Evolutionary conservation across 2,888 invertebrate genomes (phyloP).

Genomic region (Gastrophysa polygoni): DNA sequence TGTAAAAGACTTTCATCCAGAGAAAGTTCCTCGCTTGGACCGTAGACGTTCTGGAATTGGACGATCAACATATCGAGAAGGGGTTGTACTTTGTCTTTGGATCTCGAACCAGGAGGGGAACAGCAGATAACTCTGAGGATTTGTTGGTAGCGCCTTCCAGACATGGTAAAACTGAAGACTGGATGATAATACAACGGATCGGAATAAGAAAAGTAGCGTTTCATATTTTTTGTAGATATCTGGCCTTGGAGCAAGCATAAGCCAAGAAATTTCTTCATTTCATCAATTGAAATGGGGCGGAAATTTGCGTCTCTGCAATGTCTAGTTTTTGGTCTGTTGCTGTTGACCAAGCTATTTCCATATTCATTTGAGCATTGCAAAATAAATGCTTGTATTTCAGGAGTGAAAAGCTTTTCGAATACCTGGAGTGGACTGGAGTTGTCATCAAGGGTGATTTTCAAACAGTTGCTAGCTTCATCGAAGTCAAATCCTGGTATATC

Average conservation of each 20-base stretch:
- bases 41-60: too few species aligned
- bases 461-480: too few species aligned
- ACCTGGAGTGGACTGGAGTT: too few species aligned
- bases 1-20: conserved; percentile 37
- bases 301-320: neutral
- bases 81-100: too few species aligned
- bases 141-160: neutral
- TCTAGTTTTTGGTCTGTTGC: neutral
- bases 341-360: too few species aligned
- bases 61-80: too few species aligned
- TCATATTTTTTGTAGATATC: neutral
- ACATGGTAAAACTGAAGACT: neutral
- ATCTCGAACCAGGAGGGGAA: too few species aligned
- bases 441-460: too few species aligned
- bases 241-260: neutral
- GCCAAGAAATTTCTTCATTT: neutral
- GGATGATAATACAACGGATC: neutral
- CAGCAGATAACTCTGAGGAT: neutral
- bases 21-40: conserved; percentile 24
- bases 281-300: neutral
- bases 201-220: neutral
- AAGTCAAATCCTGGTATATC: too few species aligned
- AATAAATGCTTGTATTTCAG: too few species aligned
- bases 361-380: too few species aligned
- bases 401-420: too few species aligned